Base-by-base conservation (phyloP, 2,113 vertebrate genomes). In the Heterotis niloticus region DNA sequence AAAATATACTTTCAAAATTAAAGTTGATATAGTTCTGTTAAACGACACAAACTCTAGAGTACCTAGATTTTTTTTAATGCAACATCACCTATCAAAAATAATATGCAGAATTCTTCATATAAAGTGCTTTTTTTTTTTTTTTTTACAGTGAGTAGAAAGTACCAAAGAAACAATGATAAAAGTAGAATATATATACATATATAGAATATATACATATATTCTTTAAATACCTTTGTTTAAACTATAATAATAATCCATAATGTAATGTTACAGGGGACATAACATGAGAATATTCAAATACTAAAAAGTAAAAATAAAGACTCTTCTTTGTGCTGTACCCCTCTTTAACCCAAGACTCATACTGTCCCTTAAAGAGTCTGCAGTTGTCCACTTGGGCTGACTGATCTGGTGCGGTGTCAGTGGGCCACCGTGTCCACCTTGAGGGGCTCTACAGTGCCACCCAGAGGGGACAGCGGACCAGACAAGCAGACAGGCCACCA, bases 1-100 rank as follows among this genome's bases (percentile, higher is more conserved):
- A 93, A 92, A 93, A 93, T 92, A 93, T 91, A 93, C 90, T 93
- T 91, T 88, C 89, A 88, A 91, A 93, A 90, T 17, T 62, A 91
- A 87, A 82, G 79, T 92, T 84, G 88, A 88, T 90, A 92, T 90
- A 91, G 91, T 88, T 91, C 89, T 92, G 90, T 90, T 91, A 91
- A 92, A 91, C 91, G 92, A 81, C 76, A 85, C 34, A 76, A 88
- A 88, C 88, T 91, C 93, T 91, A 92, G 92, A 92, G 91, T 87
- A 74, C 90, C 92, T 90, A 90, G 71, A 84, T 90, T 88, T 92
- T 91, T 90, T 44, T 44, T 86, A 92, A 91, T 90, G 91, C 92
- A 90, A 93, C 90, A 91, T 93, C 91, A 79, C 90, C 91, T 93
- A 93, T 93, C 90, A 93, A 93, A 93, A 93, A 93, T 93, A 93